phyloP scores from a whole-genome alignment of 2,797 vertebrate genomes.

The Betta splendens region DNA sequence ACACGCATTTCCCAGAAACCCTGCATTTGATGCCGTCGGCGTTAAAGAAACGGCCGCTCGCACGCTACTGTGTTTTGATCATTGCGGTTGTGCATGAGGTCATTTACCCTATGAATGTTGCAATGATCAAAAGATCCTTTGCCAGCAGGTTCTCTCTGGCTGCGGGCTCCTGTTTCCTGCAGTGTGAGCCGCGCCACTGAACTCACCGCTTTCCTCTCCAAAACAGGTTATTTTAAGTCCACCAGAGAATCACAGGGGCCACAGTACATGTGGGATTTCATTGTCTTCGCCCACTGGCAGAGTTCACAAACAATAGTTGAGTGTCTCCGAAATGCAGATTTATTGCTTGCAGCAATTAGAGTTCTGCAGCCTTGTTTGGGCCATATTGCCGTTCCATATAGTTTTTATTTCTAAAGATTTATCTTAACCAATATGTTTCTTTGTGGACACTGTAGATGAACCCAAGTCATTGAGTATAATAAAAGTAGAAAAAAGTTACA shows the following conservation, averaged over 20 bases:
- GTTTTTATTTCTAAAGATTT: not conserved
- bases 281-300: constrained; percentile 43
- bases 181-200: constrained; percentile 39
- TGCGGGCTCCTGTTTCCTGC: constrained; percentile 41
- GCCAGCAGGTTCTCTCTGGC: constrained; percentile 40
- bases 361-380: constrained; percentile 24
- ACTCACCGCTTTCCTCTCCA: constrained; percentile 30
- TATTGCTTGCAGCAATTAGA: constrained; percentile 21
- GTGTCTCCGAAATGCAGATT: constrained; percentile 33
- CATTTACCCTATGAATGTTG: constrained; percentile 45
- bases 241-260: constrained; percentile 24
- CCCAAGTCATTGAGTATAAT: not conserved
- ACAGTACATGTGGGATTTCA: constrained; percentile 40
- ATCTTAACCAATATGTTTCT: too few species aligned
- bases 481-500: not conserved
- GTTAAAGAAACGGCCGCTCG: constrained; percentile 27
- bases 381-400: constrained; percentile 8
- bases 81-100: not conserved
- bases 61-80: constrained; percentile 18
- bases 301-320: constrained; percentile 41
- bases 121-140: constrained; percentile 63
- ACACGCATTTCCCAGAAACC: constrained; percentile 37
- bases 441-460: too few species aligned
- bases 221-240: constrained; percentile 49
- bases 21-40: constrained; percentile 28